Conservation (phyloP, 1,140 invertebrate genomes). For the Chelonus insularis region DNA sequence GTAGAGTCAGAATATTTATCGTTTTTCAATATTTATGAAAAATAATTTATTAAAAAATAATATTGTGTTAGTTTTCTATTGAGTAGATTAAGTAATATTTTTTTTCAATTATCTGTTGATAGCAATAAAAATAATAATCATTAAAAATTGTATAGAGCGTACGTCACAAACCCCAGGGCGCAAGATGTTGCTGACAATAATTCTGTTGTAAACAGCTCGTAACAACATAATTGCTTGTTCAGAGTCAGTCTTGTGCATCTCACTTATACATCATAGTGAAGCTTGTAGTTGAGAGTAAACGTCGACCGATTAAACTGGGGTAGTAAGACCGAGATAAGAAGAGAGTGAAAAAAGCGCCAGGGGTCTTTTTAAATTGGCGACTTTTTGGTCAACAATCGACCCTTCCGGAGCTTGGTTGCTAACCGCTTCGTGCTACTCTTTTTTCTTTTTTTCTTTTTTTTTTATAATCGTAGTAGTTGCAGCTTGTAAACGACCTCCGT, state of each 20-base stretch:
- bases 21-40: too few relatives aligned
- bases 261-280: constrained; percentile 6
- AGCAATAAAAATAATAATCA: too few relatives aligned
- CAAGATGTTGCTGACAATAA: constrained; percentile 60
- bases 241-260: constrained; percentile 27
- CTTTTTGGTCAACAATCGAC: constrained; percentile 62
- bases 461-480: background rate
- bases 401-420: constrained; percentile 54
- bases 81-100: too few relatives aligned
- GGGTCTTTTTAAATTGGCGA: constrained; percentile 62
- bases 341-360: constrained; percentile 43
- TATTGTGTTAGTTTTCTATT: too few relatives aligned
- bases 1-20: too few relatives aligned
- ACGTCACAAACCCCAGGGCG: too few relatives aligned
- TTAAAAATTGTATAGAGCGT: too few relatives aligned
- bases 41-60: too few relatives aligned
- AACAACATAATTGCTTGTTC: constrained; percentile 61
- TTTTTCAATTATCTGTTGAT: too few relatives aligned
- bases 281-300: background rate
- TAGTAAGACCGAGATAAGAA: background rate
- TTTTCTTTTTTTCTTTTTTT: constrained; percentile 37
- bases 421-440: constrained; percentile 36
- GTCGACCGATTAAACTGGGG: background rate
- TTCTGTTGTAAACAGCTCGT: constrained; percentile 61
- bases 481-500: constrained; percentile 28